A percentile compares a stretch with the other conserved stretches of the same genome.
Conservation (phyloP, 2,797 vertebrate species). For the Galago senegalensis region DNA sequence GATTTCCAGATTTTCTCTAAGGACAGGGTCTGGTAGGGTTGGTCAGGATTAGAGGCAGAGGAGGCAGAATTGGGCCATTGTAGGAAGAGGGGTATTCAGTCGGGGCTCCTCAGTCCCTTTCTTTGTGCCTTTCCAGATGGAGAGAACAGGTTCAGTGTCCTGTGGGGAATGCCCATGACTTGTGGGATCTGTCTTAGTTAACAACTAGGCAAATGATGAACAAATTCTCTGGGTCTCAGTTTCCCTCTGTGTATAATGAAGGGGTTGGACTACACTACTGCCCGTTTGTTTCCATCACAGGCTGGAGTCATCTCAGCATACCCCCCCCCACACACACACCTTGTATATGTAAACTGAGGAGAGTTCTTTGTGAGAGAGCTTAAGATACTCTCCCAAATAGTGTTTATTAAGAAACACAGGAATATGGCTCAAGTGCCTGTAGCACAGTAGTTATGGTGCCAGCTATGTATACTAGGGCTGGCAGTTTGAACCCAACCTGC, state of each 20-base stretch:
- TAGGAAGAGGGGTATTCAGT: not conserved
- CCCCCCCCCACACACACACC: not conserved
- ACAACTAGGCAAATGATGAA: not conserved
- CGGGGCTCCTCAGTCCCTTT: not conserved
- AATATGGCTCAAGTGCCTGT: not conserved
- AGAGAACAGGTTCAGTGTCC: conserved; percentile 57
- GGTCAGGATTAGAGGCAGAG: not conserved
- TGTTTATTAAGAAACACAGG: conserved; percentile 62
- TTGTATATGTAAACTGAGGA: not conserved
- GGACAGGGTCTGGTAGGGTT: not conserved
- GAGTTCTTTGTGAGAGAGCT: not conserved
- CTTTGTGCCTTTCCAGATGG: conserved; percentile 67
- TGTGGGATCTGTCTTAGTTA: conserved; percentile 69
- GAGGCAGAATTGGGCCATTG: not conserved
- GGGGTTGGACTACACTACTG: not conserved
- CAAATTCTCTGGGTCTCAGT: not conserved
- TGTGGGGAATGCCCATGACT: conserved; percentile 59
- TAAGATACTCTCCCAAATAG: conserved; percentile 38
- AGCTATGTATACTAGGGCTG: no score
- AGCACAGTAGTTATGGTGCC: no score
- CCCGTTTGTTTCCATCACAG: not conserved
- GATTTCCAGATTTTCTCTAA: not conserved
- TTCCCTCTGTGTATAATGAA: not conserved
- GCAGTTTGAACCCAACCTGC: no score
- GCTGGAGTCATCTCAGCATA: not conserved